Evolutionary conservation across 2,888 invertebrate genomes (phyloP).

Genomic region (Punctoribates punctum): DNA sequence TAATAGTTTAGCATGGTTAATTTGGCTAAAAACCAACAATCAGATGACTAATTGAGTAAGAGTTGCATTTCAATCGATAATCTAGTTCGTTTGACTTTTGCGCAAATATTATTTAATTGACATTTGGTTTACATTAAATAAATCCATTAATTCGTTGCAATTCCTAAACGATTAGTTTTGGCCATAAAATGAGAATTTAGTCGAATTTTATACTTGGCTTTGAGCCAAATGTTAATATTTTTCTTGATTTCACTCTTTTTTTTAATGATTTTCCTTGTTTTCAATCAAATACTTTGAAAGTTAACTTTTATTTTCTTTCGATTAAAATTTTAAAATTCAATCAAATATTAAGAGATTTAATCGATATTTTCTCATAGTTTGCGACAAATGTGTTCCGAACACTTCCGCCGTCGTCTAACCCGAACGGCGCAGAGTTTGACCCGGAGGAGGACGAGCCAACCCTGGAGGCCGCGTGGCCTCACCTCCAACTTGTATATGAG

Average conservation of each 20-base stretch:
- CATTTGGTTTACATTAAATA: background rate
- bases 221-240: too few relatives aligned
- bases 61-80: background rate
- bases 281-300: too few relatives aligned
- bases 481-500: constrained; percentile 94
- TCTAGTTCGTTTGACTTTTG: background rate
- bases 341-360: too few relatives aligned
- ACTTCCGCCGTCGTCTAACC: constrained; percentile 82
- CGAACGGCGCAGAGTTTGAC: constrained; percentile 74
- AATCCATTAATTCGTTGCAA: background rate
- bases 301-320: too few relatives aligned
- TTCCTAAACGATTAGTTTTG: background rate
- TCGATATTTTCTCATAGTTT: constrained; percentile 49
- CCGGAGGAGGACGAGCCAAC: constrained; percentile 99
- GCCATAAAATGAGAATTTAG: background rate
- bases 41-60: too few relatives aligned
- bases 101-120: background rate
- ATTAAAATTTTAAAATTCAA: background rate
- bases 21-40: too few relatives aligned
- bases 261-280: too few relatives aligned
- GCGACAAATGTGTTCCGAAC: constrained; percentile 95
- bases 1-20: too few relatives aligned
- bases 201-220: too few relatives aligned
- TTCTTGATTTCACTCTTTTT: too few relatives aligned
- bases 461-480: constrained; percentile 98